Percentiles rank a stretch among this genome's conserved stretches.
Conservation (phyloP, 1,140 invertebrate genomes). For the Pseudomyrmex pallidus region DNA sequence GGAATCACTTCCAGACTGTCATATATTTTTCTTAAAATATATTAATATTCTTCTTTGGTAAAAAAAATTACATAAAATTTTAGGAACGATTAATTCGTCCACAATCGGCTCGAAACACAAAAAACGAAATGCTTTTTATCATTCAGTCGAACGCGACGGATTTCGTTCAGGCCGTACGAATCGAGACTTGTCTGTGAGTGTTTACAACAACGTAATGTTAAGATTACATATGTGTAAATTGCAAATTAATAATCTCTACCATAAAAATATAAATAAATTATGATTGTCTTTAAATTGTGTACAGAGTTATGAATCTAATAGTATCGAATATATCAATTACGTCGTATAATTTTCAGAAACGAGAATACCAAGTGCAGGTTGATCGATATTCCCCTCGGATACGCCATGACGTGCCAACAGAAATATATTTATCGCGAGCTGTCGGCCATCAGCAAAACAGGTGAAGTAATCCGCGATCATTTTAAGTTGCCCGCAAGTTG, state of each 20-base stretch:
- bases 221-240: no score
- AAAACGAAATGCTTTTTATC: slow-evolving; percentile 86
- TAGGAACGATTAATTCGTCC: slow-evolving; percentile 82
- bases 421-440: slow-evolving; percentile 87
- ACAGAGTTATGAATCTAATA: no score
- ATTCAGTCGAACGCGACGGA: slow-evolving; percentile 84
- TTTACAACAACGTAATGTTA: neutral
- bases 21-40: neutral
- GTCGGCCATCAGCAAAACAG: slow-evolving; percentile 84
- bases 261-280: no score
- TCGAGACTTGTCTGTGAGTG: slow-evolving; percentile 86
- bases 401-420: slow-evolving; percentile 87
- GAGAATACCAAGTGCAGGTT: slow-evolving; percentile 83
- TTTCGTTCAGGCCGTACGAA: slow-evolving; percentile 85
- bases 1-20: slow-evolving; percentile 16
- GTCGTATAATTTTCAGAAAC: slow-evolving; percentile 77
- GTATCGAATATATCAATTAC: no score
- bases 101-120: slow-evolving; percentile 80
- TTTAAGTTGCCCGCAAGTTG: slow-evolving; percentile 88
- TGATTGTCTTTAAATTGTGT: no score
- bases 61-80: slow-evolving; percentile 37
- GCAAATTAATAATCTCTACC: no score
- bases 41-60: neutral
- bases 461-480: slow-evolving; percentile 81
- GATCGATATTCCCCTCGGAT: slow-evolving; percentile 83